Evolutionary conservation across 2,797 vertebrate species (phyloP).

Genomic region (Phataginus tricuspis): DNA sequence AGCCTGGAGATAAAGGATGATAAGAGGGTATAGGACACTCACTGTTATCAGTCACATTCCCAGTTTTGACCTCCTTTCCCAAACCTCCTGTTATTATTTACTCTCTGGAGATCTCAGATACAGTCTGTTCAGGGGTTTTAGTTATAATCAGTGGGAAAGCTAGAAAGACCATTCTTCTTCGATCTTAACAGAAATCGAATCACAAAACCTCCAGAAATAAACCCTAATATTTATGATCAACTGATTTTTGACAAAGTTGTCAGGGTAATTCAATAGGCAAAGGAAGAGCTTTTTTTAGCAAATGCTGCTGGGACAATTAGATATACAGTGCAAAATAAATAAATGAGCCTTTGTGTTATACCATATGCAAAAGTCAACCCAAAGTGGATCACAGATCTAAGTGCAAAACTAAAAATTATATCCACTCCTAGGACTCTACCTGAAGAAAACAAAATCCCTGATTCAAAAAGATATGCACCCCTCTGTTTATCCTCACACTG

Average conservation of each 20-base stretch:
- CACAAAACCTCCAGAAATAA: conserved; percentile 40
- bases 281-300: neutral
- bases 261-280: neutral
- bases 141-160: conserved; percentile 26
- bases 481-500: too few relatives aligned
- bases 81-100: conserved; percentile 14
- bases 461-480: too few relatives aligned
- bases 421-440: too few relatives aligned
- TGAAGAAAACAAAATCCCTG: too few relatives aligned
- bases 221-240: neutral
- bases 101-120: neutral
- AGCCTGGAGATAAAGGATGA: neutral
- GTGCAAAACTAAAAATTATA: neutral
- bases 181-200: neutral
- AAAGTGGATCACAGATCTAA: neutral
- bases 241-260: neutral
- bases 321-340: neutral
- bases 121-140: conserved; percentile 5
- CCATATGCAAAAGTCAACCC: neutral
- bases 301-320: neutral
- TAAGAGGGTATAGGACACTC: neutral
- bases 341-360: neutral
- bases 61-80: neutral
- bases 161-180: neutral
- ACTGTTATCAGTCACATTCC: neutral